Conservation (phyloP, 2,797 vertebrate genomes). For the Paguma larvata region DNA sequence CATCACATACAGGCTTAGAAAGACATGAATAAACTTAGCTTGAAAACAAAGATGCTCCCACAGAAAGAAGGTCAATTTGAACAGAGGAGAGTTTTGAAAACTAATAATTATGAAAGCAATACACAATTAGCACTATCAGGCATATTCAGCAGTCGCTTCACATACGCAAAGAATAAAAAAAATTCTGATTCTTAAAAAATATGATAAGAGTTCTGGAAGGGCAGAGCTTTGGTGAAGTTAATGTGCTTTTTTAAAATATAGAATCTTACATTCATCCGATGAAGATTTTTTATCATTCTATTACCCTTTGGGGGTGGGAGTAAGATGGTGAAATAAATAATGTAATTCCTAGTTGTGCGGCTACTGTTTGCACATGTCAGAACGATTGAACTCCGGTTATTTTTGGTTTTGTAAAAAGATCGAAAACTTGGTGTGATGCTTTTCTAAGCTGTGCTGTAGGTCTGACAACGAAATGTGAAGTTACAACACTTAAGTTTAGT, state of each 20-base stretch:
- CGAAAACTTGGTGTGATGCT: neutral
- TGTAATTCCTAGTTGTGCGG: neutral
- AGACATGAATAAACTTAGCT: neutral
- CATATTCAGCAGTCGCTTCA: constrained; percentile 57
- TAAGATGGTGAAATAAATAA: neutral
- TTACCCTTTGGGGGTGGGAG: neutral
- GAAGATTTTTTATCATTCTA: neutral
- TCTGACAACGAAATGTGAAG: neutral
- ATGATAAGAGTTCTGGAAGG: constrained; percentile 43
- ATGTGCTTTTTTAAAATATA: neutral
- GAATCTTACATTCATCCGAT: neutral
- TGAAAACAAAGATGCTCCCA: neutral
- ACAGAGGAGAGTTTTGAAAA: constrained; percentile 54
- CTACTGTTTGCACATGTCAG: neutral
- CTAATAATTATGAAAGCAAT: constrained; percentile 60
- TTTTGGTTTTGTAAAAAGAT: constrained; percentile 26
- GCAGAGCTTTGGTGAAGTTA: constrained; percentile 49
- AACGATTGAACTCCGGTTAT: neutral
- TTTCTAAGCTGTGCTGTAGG: neutral
- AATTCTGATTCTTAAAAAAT: constrained; percentile 31
- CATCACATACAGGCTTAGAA: neutral
- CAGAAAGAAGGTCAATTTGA: neutral
- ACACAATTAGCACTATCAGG: neutral
- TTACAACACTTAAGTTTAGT: neutral
- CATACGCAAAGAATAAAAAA: neutral